Base-by-base conservation (phyloP, 23 tunicate species). In the Diplosoma virens region DNA sequence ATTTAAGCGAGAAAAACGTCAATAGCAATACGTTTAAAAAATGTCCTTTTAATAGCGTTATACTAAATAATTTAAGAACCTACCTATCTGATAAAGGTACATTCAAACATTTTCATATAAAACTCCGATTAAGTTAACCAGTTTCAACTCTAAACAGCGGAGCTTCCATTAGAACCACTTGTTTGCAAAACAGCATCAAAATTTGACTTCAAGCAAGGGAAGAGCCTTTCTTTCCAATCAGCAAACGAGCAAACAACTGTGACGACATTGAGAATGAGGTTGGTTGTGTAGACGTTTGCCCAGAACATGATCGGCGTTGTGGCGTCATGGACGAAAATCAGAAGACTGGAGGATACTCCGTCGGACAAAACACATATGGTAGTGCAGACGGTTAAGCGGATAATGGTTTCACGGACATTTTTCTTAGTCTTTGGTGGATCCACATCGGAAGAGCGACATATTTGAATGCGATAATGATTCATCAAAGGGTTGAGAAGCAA, bases 311-410 rank as follows among this genome's bases (percentile, higher is more conserved):
- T 72, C 1, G 86, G 79, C 9, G 79, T 25, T 0, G 55, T 26
- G 2, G 87, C 95, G 52, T 87, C 95, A 47, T 85, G 78, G n/a
- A 87, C 47, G 9, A 76, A 75, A 75, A 87, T 76, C 11, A 81
- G 71, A 20, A 81, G 68, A 37, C 50, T 35, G 79, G 80, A 87
- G 3, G 95, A 71, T 5, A 85, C 47, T 17, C 68, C 47, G 58
- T 87, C 95, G 1, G 95, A 86, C 0, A 87, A 1, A n/a, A 87
- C 82, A 33, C 95, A 87, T 11, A 87, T 37, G 9, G 70, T 58
- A 4, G 95, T 77, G 47, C 88, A 83, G 56, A 81, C 73, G 37
- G 76, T 47, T 7, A 85, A 50, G 1, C 95, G 95, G 31, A 71
- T 45, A 27, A 81, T 72, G 29, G 86, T 81, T 31, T 73, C 59